phyloP scores from a whole-genome alignment of 2,888 invertebrate species.

The Orthosia cruda region DNA sequence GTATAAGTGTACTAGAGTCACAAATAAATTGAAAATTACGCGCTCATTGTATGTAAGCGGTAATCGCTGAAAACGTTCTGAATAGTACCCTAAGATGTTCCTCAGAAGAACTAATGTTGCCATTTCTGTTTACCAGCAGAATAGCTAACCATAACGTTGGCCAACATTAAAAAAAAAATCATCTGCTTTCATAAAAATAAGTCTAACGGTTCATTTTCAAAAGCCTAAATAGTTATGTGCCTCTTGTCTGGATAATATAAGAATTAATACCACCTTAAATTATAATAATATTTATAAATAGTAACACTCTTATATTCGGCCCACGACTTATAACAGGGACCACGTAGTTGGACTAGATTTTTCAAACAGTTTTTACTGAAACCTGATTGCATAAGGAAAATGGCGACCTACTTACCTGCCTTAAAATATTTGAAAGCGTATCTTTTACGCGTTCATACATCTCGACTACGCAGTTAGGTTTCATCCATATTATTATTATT shows the following conservation, averaged over 20 bases:
- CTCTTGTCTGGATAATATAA: neutral
- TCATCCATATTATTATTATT: constrained; percentile 35
- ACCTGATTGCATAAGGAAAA: constrained; percentile 24
- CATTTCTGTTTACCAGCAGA: neutral
- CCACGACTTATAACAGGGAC: constrained; percentile 71
- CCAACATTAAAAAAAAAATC: neutral
- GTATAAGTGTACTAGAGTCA: constrained; percentile 18
- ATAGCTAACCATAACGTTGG: neutral
- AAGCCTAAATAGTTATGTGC: neutral
- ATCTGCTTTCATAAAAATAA: neutral
- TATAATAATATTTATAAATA: neutral
- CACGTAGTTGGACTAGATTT: constrained; percentile 73
- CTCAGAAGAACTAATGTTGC: neutral
- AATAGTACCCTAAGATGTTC: neutral
- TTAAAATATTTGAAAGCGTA: neutral
- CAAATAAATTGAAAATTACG: neutral
- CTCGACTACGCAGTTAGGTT: constrained; percentile 34
- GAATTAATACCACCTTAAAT: neutral
- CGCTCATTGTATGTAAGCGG: neutral
- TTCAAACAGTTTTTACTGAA: constrained; percentile 42
- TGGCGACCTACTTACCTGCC: neutral
- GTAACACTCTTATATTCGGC: constrained; percentile 37
- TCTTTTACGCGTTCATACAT: neutral
- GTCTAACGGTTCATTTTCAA: too few species aligned
- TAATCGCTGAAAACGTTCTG: neutral